Evolutionary conservation across 1,140 invertebrate genomes (phyloP), one percentile per base, ranked within the genome.

Genomic region (Zophobas morio): DNA sequence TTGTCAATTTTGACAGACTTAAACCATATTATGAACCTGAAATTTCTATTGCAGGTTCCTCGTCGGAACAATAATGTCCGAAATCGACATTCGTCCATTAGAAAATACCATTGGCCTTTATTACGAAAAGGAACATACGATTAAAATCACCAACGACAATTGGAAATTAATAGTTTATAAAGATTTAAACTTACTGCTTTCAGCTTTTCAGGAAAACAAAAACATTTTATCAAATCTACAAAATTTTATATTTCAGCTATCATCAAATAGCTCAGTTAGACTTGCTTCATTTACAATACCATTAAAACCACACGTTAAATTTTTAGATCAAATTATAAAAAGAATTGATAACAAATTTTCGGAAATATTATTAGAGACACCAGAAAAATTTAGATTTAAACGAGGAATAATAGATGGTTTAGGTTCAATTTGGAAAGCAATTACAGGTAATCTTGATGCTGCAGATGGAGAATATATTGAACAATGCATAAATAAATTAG

Each of bases 391-490:
- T 20, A 20, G 66, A 73, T 35, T n/a, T 51, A 76, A 72, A 79
- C 53, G 75, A 5, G 80, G 80, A 47, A 32, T 78, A n/a, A 53
- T 81, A n/a, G 76, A 81, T 20, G 80, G 70, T 32, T 34, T 73
- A 36, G 78, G 78, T 8, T 78, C 66, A n/a, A 57, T 81, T 32
- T 80, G 46, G 36, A 80, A 81, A 76, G 6, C 71, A 2, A 78
- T 81, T 2, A 66, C 80, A 1, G 80, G 78, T 70, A 81, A 79
- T 39, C 56, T 75, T 70, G 80, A 79, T 37, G 49, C 73, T 6
- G 72, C 78, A 2, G 76, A 81, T 39, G 78, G 80, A 1, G 73
- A 80, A 74, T 81, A 80, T 66, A 80, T 73, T 54, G 71, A 80
- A 70, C 47, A 75, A 3, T 80, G 78, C 34, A 81, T 81, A 2